Conservation (phyloP, 2,797 vertebrate species). For the Sparidentex hasta region DNA sequence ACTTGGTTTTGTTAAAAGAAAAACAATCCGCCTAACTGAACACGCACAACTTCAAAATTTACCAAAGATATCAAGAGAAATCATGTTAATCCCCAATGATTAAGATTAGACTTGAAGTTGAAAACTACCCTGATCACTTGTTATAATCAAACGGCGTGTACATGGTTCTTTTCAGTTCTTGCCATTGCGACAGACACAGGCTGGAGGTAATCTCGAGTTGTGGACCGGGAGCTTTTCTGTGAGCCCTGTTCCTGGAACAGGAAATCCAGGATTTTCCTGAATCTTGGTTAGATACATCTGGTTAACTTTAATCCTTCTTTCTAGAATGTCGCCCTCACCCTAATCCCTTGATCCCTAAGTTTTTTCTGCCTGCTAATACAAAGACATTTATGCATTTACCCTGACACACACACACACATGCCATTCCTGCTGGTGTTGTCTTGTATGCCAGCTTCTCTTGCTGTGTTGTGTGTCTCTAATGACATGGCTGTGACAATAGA, state of each 20-base stretch:
- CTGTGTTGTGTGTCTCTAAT: slow-evolving; percentile 45
- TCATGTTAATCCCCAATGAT: background rate
- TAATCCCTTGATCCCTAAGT: slow-evolving; percentile 20
- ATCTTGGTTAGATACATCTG: slow-evolving; percentile 25
- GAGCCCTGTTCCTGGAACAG: slow-evolving; percentile 23
- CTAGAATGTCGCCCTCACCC: background rate
- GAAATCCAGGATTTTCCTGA: slow-evolving; percentile 19
- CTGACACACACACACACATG: background rate
- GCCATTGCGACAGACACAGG: background rate
- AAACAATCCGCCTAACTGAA: background rate
- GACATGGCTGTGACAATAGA: slow-evolving; percentile 39
- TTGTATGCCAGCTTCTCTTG: slow-evolving; percentile 29
- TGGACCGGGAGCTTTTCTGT: slow-evolving; percentile 7
- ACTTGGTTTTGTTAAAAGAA: no score
- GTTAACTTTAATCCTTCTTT: slow-evolving; percentile 29
- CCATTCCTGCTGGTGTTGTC: slow-evolving; percentile 14
- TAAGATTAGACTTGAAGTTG: background rate
- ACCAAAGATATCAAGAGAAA: background rate
- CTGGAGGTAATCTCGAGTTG: slow-evolving; percentile 1
- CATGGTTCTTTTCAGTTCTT: background rate
- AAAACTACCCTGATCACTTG: background rate
- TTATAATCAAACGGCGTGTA: background rate
- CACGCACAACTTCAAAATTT: background rate
- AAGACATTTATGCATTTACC: slow-evolving; percentile 18
- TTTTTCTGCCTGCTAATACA: background rate